These are phyloP conservation scores for Eudasyphora cyanicolor DNA, from an alignment of 2,888 invertebrate genomes.

Conservation along the genomic window DNA sequence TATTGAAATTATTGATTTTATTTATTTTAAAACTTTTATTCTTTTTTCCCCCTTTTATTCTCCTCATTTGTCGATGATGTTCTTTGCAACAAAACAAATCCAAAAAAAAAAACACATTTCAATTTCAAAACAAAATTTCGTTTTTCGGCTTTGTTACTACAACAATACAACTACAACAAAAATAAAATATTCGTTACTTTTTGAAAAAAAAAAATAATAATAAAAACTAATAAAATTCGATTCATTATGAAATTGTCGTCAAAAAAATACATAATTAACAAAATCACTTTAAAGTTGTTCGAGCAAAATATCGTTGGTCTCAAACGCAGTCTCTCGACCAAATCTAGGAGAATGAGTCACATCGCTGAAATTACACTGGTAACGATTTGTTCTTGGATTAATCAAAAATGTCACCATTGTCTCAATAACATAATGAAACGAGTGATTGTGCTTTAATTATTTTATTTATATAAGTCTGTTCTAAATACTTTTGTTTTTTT, in stretches of 20 bases:
- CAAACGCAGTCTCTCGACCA: slow-evolving; percentile 89
- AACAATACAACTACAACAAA: no score
- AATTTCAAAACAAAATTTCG: slow-evolving; percentile 9
- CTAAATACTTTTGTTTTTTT: slow-evolving; percentile 33
- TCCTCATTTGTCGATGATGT: slow-evolving; percentile 37
- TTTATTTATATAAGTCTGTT: slow-evolving; percentile 47
- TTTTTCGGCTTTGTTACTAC: slow-evolving; percentile 49
- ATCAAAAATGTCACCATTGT: slow-evolving; percentile 68
- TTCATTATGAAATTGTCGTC: slow-evolving; percentile 25
- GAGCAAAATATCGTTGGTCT: slow-evolving; percentile 93
- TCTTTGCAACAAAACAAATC: slow-evolving; percentile 42
- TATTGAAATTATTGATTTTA: slow-evolving; percentile 63
- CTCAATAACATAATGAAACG: slow-evolving; percentile 74
- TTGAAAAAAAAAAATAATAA: slow-evolving; percentile 35
- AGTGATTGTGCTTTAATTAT: slow-evolving; percentile 72
- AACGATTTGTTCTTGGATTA: slow-evolving; percentile 81
- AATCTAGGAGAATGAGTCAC: slow-evolving; percentile 90
- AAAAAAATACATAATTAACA: slow-evolving; percentile 17
- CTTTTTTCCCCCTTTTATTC: slow-evolving; percentile 32
- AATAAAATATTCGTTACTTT: slow-evolving; percentile 38
- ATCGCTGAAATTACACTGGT: slow-evolving; percentile 92
- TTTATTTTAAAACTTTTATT: slow-evolving; percentile 43
- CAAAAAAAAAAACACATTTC: slow-evolving; percentile 49
- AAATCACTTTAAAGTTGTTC: slow-evolving; percentile 83
- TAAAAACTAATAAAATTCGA: slow-evolving; percentile 45